phyloP scores from a whole-genome alignment of 37 sponge, comb jelly and placozoan species.

The Cladorhizidae sp. region DNA sequence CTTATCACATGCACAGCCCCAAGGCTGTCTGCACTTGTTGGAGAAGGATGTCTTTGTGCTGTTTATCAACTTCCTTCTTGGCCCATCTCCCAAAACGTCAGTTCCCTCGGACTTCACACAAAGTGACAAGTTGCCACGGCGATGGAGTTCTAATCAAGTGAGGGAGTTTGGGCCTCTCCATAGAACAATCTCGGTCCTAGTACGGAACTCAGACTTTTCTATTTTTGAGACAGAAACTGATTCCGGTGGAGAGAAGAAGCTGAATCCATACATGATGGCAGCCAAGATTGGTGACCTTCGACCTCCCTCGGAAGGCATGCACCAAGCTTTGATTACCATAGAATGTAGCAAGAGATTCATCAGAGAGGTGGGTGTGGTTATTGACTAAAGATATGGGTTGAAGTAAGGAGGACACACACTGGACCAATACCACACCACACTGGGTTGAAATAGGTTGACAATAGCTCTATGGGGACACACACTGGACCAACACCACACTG shows the following conservation, averaged over 20 bases:
- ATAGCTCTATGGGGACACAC: too few species aligned
- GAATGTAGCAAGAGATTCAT: conserved; percentile 64
- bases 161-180: conserved; percentile 73
- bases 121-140: conserved; percentile 29
- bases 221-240: conserved; percentile 54
- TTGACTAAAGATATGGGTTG: too few species aligned
- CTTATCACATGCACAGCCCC: conserved; percentile 7
- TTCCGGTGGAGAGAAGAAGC: not conserved
- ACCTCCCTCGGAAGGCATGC: conserved; percentile 48
- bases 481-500: too few species aligned
- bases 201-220: conserved; percentile 68
- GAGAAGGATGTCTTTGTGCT: conserved; percentile 58
- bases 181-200: conserved; percentile 51
- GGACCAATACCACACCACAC: too few species aligned
- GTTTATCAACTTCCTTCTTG: conserved; percentile 57
- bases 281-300: conserved; percentile 23
- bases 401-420: too few species aligned
- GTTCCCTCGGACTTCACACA: not conserved
- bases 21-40: conserved; percentile 53
- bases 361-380: conserved; percentile 38
- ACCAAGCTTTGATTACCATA: conserved; percentile 39
- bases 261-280: conserved; percentile 61
- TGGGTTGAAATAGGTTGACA: too few species aligned
- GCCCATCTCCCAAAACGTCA: conserved; percentile 22
- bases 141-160: conserved; percentile 69